Percentiles rank a stretch among this genome's conserved stretches.
Conservation (phyloP, 2,888 invertebrate species). For the Lycocerus yunnanus region DNA sequence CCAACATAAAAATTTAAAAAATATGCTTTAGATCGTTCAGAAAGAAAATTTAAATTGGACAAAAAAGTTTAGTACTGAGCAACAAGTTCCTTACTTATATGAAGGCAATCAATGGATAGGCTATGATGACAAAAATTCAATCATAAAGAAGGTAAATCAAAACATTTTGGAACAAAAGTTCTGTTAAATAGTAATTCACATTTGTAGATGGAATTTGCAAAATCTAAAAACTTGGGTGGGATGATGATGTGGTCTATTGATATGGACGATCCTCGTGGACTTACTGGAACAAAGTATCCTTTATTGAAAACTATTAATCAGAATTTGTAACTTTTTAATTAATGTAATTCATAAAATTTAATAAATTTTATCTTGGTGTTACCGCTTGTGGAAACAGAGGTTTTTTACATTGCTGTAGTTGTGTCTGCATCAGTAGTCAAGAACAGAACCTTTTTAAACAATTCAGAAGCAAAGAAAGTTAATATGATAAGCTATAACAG, state of each 20-base stretch:
- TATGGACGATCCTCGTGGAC: conserved; percentile 49
- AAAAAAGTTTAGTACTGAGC: conserved; percentile 11
- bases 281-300: conserved; percentile 7
- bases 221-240: conserved; percentile 54
- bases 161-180: not conserved
- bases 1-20: not conserved
- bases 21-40: not conserved
- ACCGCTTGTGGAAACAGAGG: too few relatives aligned
- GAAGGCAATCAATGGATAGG: conserved; percentile 21
- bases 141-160: conserved; percentile 9
- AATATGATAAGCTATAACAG: too few relatives aligned
- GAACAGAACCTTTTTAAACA: too few relatives aligned
- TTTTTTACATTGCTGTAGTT: too few relatives aligned
- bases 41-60: conserved; percentile 12
- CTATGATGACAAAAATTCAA: conserved; percentile 18
- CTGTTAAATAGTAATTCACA: not conserved
- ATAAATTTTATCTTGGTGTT: too few relatives aligned
- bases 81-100: conserved; percentile 21
- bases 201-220: conserved; percentile 50
- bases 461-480: too few relatives aligned
- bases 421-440: too few relatives aligned
- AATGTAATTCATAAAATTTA: too few relatives aligned
- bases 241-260: conserved; percentile 61
- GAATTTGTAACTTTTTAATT: not conserved
- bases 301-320: not conserved